Evolutionary conservation across 2,888 invertebrate genomes (phyloP).

Genomic region (Brachynemurus nebulosus): DNA sequence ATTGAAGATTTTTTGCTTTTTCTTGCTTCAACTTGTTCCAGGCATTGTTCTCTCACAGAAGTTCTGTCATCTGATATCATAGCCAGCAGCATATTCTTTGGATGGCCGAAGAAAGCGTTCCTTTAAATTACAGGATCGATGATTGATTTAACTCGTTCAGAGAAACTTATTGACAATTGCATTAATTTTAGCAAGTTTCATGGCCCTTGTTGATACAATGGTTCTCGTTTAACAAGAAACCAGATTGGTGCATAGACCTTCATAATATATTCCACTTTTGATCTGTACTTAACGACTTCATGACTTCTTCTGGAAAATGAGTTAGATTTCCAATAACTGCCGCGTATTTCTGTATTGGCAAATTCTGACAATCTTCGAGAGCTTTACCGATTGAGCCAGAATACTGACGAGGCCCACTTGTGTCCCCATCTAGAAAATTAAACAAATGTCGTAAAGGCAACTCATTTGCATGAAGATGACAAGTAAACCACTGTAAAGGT

Average conservation of each 20-base stretch:
- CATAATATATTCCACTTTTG: slow-evolving; percentile 13
- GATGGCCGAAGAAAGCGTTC: no score
- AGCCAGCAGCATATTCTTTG: no score
- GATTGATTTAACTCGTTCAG: no score
- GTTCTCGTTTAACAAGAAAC: slow-evolving; percentile 15
- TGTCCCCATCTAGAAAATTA: neutral
- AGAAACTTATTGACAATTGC: no score
- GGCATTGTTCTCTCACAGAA: no score
- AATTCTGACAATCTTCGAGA: neutral
- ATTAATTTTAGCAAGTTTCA: no score
- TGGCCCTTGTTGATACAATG: no score
- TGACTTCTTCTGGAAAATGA: slow-evolving; percentile 11
- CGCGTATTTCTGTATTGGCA: neutral
- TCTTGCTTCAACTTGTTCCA: no score
- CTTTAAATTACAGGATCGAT: no score
- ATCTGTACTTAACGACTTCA: no score
- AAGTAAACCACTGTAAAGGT: neutral
- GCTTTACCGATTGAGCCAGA: neutral
- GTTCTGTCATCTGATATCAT: no score
- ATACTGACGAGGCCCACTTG: neutral
- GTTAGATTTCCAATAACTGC: slow-evolving; percentile 7
- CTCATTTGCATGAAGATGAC: neutral
- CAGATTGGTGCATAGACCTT: slow-evolving; percentile 18
- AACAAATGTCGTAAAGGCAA: neutral
- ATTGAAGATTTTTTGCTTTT: no score